Conservation (phyloP, 1,140 invertebrate species). For the Copidosoma floridanum region DNA sequence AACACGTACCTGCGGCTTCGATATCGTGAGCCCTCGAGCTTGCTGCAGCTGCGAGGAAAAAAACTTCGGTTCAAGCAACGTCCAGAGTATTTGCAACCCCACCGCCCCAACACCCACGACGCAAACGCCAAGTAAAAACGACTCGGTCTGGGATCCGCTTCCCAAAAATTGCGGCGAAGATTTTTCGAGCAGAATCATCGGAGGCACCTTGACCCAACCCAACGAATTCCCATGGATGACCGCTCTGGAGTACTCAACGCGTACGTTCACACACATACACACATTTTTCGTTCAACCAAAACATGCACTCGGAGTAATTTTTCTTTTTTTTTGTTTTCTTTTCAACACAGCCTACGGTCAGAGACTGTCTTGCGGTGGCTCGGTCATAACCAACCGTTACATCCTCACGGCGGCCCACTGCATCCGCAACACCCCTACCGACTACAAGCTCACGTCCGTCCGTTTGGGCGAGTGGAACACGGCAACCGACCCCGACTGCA, state of each 20-base stretch:
- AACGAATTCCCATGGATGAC: constrained; percentile 22
- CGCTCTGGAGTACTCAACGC: not conserved
- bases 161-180: constrained; percentile 43
- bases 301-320: no score
- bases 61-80: no score
- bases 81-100: no score
- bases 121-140: no score
- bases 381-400: constrained; percentile 54
- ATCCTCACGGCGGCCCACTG: constrained; percentile 62
- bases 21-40: constrained; percentile 42
- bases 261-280: no score
- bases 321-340: not conserved
- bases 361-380: constrained; percentile 60
- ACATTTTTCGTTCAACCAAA: no score
- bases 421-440: constrained; percentile 30
- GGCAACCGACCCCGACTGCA: constrained; percentile 1
- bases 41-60: no score
- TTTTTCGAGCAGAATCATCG: constrained; percentile 18
- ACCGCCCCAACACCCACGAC: no score
- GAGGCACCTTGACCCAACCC: not conserved
- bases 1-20: constrained; percentile 52
- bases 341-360: not conserved
- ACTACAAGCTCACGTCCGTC: not conserved
- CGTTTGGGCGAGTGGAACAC: constrained; percentile 14
- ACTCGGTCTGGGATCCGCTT: constrained; percentile 16